A percentile compares a stretch with the other conserved stretches of the same genome.
These are phyloP conservation scores for Drosophila mimica DNA, from an alignment of 2,888 invertebrate species.

Conservation along the genomic window DNA sequence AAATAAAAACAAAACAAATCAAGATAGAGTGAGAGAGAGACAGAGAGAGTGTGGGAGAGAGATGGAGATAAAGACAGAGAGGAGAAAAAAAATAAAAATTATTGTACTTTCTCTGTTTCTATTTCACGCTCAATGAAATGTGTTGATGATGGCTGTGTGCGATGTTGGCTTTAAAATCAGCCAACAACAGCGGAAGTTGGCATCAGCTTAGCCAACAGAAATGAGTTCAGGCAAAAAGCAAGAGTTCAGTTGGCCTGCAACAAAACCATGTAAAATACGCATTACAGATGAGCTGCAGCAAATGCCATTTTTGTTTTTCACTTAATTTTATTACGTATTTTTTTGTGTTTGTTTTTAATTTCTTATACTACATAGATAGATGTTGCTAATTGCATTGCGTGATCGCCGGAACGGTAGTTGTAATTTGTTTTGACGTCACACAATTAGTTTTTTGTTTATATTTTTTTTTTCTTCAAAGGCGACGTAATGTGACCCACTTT, in stretches of 20 bases:
- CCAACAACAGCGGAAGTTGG: slow-evolving; percentile 70
- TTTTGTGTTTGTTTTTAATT: slow-evolving; percentile 24
- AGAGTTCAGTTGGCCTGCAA: slow-evolving; percentile 15
- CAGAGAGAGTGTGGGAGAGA: slow-evolving; percentile 13
- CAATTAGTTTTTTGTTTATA: slow-evolving; percentile 19
- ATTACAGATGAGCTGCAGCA: slow-evolving; percentile 54
- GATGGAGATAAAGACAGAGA: slow-evolving; percentile 10
- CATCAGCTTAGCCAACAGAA: slow-evolving; percentile 67
- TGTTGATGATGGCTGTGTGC: slow-evolving; percentile 75
- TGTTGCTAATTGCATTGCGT: slow-evolving; percentile 74
- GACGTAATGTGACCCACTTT: slow-evolving; percentile 77
- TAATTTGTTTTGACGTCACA: slow-evolving; percentile 55
- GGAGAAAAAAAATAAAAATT: slow-evolving; percentile 45
- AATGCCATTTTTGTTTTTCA: slow-evolving; percentile 60
- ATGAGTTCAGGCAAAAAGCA: slow-evolving; percentile 63
- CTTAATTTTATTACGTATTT: slow-evolving; percentile 72
- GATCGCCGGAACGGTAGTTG: slow-evolving; percentile 59
- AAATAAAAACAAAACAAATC: slow-evolving; percentile 52
- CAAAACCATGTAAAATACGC: slow-evolving; percentile 50
- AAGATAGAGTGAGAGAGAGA: slow-evolving; percentile 11
- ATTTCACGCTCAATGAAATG: slow-evolving; percentile 84
- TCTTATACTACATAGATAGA: slow-evolving; percentile 26
- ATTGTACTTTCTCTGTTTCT: slow-evolving; percentile 83
- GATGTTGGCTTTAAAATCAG: slow-evolving; percentile 35
- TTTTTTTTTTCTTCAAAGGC: slow-evolving; percentile 60